Base-by-base conservation (phyloP, 2,888 invertebrate species). In the Mycogona germanica region DNA sequence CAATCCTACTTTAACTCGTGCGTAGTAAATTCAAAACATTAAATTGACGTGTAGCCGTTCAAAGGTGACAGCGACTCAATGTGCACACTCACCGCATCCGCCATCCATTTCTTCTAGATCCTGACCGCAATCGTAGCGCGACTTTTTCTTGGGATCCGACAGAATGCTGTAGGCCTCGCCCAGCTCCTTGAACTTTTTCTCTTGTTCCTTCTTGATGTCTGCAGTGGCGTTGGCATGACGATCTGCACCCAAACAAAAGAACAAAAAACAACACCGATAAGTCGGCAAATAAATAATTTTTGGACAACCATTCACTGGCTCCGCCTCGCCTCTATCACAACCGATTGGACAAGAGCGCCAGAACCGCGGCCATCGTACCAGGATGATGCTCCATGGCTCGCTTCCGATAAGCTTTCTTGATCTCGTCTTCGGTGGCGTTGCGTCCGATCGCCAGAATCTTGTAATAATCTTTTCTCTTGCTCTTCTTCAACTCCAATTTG, bases 391-490 rank as follows among this genome's bases (percentile, higher is more conserved):
- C 80, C 55, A 95, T 74, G 0, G 95, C 95, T 62, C 85, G 77
- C 72, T 89, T 89, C 65, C 81, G 80, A 70, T 96, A 96, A 1
- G 93, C 93, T 70, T 91, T 93, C 68, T 92, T 93, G 55, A 96
- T 91, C 64, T 93, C 93, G 65, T 91, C 91, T 25, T 86, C 87
- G 0, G 82, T 79, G 0, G 93, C 92, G 62, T 73, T 78, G 65
- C 85, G 84, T 2, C 80, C 77, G 14, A 96, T 76, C 3, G 92
- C 92, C 55, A 96, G 76, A 62, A 96, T 91, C 71, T 92, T 93
- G 66, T 95, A 95, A 68, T 93, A 95, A 68, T 96, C 95, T 75
- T 95, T 95, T 60, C 92, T 80, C 72, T 91, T 89, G 3, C 91
- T 91, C 67, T 81, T 84, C 68, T 93, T 93, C 55, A 95, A 73